Evolutionary conservation across 2,113 vertebrate genomes (phyloP), one percentile per base, ranked within the genome.

Genomic region (Cebidichthys violaceus): DNA sequence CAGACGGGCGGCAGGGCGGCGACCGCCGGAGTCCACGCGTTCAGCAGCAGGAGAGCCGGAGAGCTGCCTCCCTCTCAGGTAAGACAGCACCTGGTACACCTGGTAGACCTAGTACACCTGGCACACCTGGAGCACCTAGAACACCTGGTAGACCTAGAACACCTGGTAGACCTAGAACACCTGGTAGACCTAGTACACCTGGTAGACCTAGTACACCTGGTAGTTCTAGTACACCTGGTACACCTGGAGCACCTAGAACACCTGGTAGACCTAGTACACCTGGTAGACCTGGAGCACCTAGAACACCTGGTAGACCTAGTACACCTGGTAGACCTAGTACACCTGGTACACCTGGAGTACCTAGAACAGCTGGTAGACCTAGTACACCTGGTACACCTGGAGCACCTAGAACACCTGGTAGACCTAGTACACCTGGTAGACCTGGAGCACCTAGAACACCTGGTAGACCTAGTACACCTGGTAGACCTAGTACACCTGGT

Each of bases 21-120:
- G 43, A 78, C 77, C 4, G 79, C 75, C 39, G 88, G 91, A 27
- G 87, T 89, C 54, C 91, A 93, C 86, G 72, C 93, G 33, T 70
- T 91, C 31, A 80, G 91, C 81, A 91, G 92, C 86, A 93, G 95
- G 69, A 94, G 94, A 43, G 83, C 88, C 3, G 80, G 83, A 8
- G 96, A 96, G 81, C 85, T 92, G 83, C 85, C 93, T 37, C 62
- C 90, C 70, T 64, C 93, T 37, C 96, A 96, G 95, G 95, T 96
- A 92, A 88, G 27, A 14, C 43, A 0, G 11, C 57, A 47, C 54
- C 45, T 75, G 73, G 20, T 8, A 22, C 64, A 35, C 27, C 52
- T 47, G 64, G 29, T 10, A 47, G 15, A 47, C 45, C 45, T 41
- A 10, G 39, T 3, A 11, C 39, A 41, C 10, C 37, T 39, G 37